phyloP scores from a whole-genome alignment of 2,888 invertebrate genomes.

The Nemotelus pantherinus region DNA sequence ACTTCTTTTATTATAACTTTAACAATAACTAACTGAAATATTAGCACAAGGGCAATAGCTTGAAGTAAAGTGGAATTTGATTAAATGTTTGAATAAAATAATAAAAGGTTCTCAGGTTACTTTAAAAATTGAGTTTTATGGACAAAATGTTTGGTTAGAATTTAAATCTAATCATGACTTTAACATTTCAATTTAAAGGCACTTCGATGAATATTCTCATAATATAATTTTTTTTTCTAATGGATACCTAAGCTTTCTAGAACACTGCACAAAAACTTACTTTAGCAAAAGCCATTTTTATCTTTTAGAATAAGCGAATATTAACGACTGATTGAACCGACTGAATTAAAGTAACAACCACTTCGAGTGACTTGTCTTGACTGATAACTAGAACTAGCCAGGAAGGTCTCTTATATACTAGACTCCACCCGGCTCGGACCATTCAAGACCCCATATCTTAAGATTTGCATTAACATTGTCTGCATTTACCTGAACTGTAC shows the following conservation, averaged over 20 bases:
- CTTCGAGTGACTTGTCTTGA: slow-evolving; percentile 63
- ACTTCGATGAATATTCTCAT: too few species aligned
- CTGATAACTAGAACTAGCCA: slow-evolving; percentile 66
- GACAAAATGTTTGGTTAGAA: too few species aligned
- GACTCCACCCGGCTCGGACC: slow-evolving; percentile 61
- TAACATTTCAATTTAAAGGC: too few species aligned
- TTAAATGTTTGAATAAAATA: too few species aligned
- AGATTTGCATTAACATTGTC: slow-evolving; percentile 32
- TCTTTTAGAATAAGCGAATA: slow-evolving; percentile 33
- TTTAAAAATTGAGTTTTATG: too few species aligned
- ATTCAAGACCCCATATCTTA: slow-evolving; percentile 44
- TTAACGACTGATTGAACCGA: slow-evolving; percentile 51
- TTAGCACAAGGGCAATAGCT: too few species aligned
- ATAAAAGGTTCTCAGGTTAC: too few species aligned
- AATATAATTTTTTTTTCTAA: too few species aligned
- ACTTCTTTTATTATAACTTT: not conserved
- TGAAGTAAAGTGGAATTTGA: too few species aligned
- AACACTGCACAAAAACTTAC: slow-evolving; percentile 58
- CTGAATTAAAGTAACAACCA: slow-evolving; percentile 53
- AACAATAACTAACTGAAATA: slow-evolving; percentile 16
- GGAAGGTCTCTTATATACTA: slow-evolving; percentile 65
- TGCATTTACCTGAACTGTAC: slow-evolving; percentile 3
- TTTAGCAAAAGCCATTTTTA: slow-evolving; percentile 65
- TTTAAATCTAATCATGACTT: too few species aligned
- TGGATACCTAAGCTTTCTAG: not conserved